These are phyloP conservation scores for Triplophysa yarkandensis DNA, from an alignment of 2,797 vertebrate species.

Conservation along the genomic window DNA sequence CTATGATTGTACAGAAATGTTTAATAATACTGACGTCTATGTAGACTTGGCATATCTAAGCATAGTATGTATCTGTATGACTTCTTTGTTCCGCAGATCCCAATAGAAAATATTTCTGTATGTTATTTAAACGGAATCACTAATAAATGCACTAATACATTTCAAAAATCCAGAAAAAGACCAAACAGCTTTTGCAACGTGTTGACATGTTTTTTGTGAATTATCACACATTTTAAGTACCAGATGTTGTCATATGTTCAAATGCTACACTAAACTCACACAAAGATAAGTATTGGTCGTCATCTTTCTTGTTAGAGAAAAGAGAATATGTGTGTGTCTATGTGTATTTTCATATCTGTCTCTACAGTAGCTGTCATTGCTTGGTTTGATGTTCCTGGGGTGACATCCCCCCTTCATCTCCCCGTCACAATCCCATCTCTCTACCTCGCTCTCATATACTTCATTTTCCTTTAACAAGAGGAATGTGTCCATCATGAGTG, in stretches of 20 bases:
- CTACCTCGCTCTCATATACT: slow-evolving; percentile 25
- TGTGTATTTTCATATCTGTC: slow-evolving; percentile 12
- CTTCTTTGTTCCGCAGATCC: too few species aligned
- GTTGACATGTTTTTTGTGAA: neutral
- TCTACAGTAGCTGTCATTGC: slow-evolving; percentile 20
- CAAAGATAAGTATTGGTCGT: neutral
- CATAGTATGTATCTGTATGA: too few species aligned
- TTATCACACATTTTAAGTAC: neutral
- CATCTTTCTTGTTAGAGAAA: neutral
- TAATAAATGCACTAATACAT: neutral
- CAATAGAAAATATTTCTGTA: too few species aligned
- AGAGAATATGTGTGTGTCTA: slow-evolving; percentile 21
- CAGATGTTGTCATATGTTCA: neutral
- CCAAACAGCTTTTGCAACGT: neutral
- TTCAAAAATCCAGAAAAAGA: neutral
- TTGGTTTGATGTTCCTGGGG: slow-evolving; percentile 45
- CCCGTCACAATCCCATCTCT: slow-evolving; percentile 44
- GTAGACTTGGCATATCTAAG: too few species aligned
- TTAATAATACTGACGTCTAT: too few species aligned
- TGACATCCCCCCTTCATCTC: slow-evolving; percentile 43
- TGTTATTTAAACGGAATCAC: too few species aligned
- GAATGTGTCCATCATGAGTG: slow-evolving; percentile 46
- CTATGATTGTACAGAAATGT: too few species aligned
- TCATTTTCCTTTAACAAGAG: slow-evolving; percentile 40
- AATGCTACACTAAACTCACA: neutral